phyloP scores from a whole-genome alignment of 2,888 invertebrate genomes.

The Phortica okadai region DNA sequence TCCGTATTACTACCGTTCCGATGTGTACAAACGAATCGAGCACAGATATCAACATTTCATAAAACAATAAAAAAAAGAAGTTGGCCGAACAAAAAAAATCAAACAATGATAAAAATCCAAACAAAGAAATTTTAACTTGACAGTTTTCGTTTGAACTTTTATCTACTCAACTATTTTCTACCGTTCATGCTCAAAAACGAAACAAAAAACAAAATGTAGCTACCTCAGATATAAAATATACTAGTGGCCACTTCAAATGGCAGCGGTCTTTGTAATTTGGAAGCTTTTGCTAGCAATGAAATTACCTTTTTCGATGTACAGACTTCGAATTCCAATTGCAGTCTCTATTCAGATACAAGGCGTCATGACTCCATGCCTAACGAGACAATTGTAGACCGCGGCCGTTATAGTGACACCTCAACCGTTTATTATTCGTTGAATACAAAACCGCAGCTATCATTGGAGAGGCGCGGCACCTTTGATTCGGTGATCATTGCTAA shows the following conservation, averaged over 20 bases:
- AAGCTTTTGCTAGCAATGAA: not conserved
- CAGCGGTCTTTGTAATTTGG: not conserved
- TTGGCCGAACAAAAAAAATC: constrained; percentile 38
- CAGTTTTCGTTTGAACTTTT: constrained; percentile 68
- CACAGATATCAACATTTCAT: constrained; percentile 18
- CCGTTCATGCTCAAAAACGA: constrained; percentile 44
- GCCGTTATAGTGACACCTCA: constrained; percentile 30
- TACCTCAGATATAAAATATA: not conserved
- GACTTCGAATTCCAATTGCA: constrained; percentile 11
- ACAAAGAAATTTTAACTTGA: constrained; percentile 67
- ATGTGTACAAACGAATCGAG: not conserved
- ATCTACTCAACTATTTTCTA: constrained; percentile 56
- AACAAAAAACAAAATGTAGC: not conserved
- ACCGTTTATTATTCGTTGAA: not conserved
- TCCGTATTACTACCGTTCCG: not conserved
- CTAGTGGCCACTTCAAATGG: not conserved
- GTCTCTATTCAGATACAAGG: constrained; percentile 26
- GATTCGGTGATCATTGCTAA: constrained; percentile 68
- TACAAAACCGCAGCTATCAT: constrained; percentile 36
- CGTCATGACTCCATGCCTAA: constrained; percentile 52
- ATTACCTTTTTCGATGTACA: constrained; percentile 8
- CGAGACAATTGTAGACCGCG: constrained; percentile 62
- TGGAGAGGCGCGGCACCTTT: constrained; percentile 63
- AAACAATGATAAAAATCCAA: constrained; percentile 57
- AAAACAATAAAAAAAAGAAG: constrained; percentile 23